Evolutionary conservation across 2,797 vertebrate genomes (phyloP), one percentile per base, ranked within the genome.

Genomic region (Fundulus diaphanus): DNA sequence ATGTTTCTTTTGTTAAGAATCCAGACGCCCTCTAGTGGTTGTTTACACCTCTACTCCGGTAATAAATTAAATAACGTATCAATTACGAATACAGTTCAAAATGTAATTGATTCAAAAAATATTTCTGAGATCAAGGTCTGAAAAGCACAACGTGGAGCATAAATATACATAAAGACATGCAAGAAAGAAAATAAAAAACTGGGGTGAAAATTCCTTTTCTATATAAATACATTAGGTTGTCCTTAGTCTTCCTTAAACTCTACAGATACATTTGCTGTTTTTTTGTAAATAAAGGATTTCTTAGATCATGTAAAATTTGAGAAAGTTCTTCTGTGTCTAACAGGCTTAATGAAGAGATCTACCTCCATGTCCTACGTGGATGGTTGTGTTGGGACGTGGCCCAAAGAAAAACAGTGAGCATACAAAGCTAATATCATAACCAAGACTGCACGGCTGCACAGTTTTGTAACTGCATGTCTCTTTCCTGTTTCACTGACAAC

Each of bases 361-460:
- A 94, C 96, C 68, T 99, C 98, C 74, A 95, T 98, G 97, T 98
- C 98, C 42, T 98, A 96, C 0, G 94, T 97, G 77, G 98, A 99
- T 70, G 96, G 97, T 61, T 96, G 96, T 84, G 95, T 96, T 48
- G 97, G 97, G 63, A 99, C 98, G 0, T 99, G 98, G 98, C 98
- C 98, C 77, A 98, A 99, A 95, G 97, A 99, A 85, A 99, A 97
- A 92, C 95, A 96, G 97, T 99, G 68, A 69, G 93, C 92, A n/a
- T 0, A 49, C 70, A 2, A 70, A 54, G 63, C 46, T 65, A 29
- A 2, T 13, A n/a, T 29, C 49, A 11, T 1, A 42, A 68, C 29
- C 27, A 52, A 37, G 27, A 0, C 40, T 70, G 77, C 35, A 20
- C 11, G 66, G 6, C 49, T 1, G 1, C 37, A 24, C 7, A 48